Base-by-base conservation (phyloP, 2,113 vertebrate genomes). In the Haliaeetus leucogaster region DNA sequence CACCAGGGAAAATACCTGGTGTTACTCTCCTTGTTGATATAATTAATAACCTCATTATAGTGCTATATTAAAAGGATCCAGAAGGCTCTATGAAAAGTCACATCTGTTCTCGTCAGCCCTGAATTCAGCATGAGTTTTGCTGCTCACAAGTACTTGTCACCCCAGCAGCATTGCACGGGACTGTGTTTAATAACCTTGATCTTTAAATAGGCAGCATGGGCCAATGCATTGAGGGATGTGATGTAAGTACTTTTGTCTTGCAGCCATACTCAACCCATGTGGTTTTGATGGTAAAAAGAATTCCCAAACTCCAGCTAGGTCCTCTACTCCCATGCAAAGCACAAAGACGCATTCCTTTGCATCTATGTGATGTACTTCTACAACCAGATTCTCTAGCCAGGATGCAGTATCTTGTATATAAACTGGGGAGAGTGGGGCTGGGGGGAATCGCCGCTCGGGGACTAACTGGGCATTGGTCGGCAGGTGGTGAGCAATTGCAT, bases 21-120 rank as follows among this genome's bases (percentile, higher is more conserved):
- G 66, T 43, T 80, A 70, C 50, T 90, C 53, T 91, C 45, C 70
- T 80, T 88, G 71, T 89, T 90, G 50, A 72, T 86, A 40, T 78
- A 91, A 96, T 96, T 93, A 95, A 96, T 93, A 87, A 81, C 71
- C 82, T 91, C 13, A 32, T 88, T 90, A 90, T 22, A 58, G 55
- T 43, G 32, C 45, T 89, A n/a, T 87, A 43, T 83, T 88, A 88
- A 93, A 81, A 94, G 82, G 53, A 94, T 67, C 27, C 91, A 94
- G 84, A 90, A 87, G 58, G 58, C 84, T 81, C 4, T 42, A n/a
- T 5, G 23, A 76, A 86, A 76, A 95, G 52, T 50, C 84, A 76
- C 90, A 85, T 85, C 96, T 96, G 81, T 59, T 84, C 72, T 86
- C 16, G 61, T 87, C 90, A 82, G 40, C 56, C 29, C 27, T 65